Conservation (phyloP, 1,140 invertebrate genomes). For the Camponotus pennsylvanicus region DNA sequence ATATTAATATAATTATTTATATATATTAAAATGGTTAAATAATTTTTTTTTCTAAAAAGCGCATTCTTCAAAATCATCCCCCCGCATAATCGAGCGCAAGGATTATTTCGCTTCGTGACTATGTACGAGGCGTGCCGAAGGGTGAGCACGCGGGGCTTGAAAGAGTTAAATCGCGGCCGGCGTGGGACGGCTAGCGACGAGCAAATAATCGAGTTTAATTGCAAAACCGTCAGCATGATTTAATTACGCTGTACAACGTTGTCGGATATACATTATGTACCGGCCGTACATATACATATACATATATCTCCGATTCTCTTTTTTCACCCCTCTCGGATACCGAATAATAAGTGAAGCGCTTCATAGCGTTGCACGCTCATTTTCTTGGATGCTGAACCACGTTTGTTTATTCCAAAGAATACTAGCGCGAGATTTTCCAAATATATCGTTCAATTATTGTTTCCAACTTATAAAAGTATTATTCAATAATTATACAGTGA, state of each 20-base stretch:
- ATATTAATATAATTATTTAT: too few species aligned
- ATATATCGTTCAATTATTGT: neutral
- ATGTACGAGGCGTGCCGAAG: constrained; percentile 72
- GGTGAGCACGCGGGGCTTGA: constrained; percentile 74
- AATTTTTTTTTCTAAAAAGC: constrained; percentile 9
- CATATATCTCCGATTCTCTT: constrained; percentile 56
- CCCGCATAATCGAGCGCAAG: constrained; percentile 79
- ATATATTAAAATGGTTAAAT: too few species aligned
- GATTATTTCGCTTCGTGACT: constrained; percentile 79
- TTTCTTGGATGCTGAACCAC: neutral
- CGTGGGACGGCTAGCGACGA: constrained; percentile 82
- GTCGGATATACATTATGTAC: constrained; percentile 75
- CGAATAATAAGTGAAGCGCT: constrained; percentile 67
- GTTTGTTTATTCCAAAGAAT: neutral
- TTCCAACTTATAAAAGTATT: constrained; percentile 15
- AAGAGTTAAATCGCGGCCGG: constrained; percentile 84
- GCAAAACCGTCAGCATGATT: constrained; percentile 87
- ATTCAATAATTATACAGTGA: neutral
- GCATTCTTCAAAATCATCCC: constrained; percentile 75
- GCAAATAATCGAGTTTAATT: constrained; percentile 87
- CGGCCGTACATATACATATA: constrained; percentile 1
- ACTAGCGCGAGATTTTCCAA: neutral
- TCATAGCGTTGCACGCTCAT: constrained; percentile 5
- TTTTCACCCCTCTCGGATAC: constrained; percentile 33
- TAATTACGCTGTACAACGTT: constrained; percentile 84